Conservation (phyloP, 2,113 vertebrate genomes). For the Cyrtonyx montezumae region DNA sequence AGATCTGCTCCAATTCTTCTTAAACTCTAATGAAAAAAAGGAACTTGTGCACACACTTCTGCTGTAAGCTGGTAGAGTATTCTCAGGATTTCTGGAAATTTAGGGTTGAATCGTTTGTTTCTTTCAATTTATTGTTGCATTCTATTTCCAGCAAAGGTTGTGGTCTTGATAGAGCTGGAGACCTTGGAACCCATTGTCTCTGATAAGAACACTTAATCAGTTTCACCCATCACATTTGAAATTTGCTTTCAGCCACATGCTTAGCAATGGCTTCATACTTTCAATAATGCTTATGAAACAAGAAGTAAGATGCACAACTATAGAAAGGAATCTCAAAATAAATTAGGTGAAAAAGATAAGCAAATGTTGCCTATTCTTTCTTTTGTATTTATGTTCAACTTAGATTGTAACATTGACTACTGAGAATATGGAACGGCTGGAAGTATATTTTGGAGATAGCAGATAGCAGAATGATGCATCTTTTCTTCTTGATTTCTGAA, state of each 20-base stretch:
- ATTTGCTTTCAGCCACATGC: background rate
- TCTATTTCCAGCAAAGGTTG: conserved; percentile 37
- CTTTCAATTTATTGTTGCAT: conserved; percentile 22
- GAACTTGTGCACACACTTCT: background rate
- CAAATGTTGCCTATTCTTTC: background rate
- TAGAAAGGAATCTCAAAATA: background rate
- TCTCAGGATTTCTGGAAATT: background rate
- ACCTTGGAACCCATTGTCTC: conserved; percentile 28
- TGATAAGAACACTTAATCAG: background rate
- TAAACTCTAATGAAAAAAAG: background rate
- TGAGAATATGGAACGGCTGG: background rate
- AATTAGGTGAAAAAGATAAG: background rate
- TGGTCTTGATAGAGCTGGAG: conserved; percentile 21
- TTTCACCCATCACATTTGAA: conserved; percentile 36
- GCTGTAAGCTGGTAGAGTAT: background rate
- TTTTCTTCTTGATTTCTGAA: background rate
- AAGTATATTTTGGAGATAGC: background rate
- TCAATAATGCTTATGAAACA: background rate
- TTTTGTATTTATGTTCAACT: background rate
- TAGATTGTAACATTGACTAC: background rate
- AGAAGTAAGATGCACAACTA: background rate
- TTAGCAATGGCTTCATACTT: background rate
- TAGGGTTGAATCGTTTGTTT: background rate
- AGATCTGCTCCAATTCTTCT: background rate
- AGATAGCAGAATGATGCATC: background rate